Percentiles rank a stretch among this genome's conserved stretches.
Evolutionary conservation across 1,140 invertebrate genomes (phyloP).

Genomic region (Drosophila sp.): DNA sequence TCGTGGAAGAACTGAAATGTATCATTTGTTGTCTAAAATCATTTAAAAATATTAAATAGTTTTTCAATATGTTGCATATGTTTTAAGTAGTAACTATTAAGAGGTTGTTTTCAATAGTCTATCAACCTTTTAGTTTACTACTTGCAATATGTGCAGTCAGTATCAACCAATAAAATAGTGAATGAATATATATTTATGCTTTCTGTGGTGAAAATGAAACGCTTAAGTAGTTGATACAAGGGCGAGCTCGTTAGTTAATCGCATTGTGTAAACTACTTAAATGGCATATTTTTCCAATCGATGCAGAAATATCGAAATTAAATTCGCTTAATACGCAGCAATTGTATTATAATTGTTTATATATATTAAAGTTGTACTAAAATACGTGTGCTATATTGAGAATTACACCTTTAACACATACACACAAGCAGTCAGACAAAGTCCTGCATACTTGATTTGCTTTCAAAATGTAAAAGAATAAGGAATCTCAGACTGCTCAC

Average conservation of each 20-base stretch:
- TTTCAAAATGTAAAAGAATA: conserved; percentile 1
- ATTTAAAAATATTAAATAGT: not conserved
- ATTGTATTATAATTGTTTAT: too few species aligned
- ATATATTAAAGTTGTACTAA: too few species aligned
- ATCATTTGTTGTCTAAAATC: not conserved
- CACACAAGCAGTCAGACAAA: not conserved
- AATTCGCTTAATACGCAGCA: not conserved
- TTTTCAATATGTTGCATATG: conserved; percentile 8
- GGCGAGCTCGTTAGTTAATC: conserved; percentile 45
- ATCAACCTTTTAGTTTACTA: conserved; percentile 64
- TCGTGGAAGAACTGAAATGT: not conserved
- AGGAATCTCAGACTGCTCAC: conserved; percentile 46
- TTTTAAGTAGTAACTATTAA: conserved; percentile 76
- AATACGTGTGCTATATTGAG: not conserved
- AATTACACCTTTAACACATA: too few species aligned
- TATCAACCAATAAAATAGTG: not conserved
- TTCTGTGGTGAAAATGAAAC: conserved; percentile 38
- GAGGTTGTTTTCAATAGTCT: conserved; percentile 33
- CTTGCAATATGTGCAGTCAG: conserved; percentile 40
- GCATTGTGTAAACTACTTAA: conserved; percentile 70
- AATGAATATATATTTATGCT: not conserved
- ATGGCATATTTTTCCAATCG: conserved; percentile 44
- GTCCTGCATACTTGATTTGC: not conserved
- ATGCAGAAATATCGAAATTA: not conserved
- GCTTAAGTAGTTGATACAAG: conserved; percentile 76